phyloP scores from a whole-genome alignment of 2,113 vertebrate genomes.

The Ophthalmolycus amberensis region DNA sequence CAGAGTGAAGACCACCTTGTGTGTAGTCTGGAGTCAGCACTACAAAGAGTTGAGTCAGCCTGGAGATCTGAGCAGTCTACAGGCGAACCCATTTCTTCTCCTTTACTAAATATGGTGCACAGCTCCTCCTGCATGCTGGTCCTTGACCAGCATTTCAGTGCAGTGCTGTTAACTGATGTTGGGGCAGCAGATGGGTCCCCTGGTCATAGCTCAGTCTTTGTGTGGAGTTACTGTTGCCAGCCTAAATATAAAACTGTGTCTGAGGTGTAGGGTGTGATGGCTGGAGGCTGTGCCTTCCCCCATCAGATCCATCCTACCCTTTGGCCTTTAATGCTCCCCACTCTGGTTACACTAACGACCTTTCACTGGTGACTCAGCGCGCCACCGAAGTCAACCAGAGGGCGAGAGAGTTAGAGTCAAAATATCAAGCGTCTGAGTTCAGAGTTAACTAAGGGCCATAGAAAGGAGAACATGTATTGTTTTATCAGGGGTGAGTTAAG shows the following conservation, averaged over 20 bases:
- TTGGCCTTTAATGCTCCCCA: slow-evolving; percentile 85
- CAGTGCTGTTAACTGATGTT: background rate
- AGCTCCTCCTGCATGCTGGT: background rate
- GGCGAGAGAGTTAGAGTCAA: slow-evolving; percentile 49
- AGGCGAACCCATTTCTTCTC: slow-evolving; percentile 69
- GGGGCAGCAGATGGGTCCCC: slow-evolving; percentile 9
- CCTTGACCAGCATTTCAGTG: slow-evolving; percentile 11
- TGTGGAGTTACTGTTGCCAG: slow-evolving; percentile 48
- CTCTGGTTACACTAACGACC: slow-evolving; percentile 87
- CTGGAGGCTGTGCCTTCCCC: slow-evolving; percentile 44
- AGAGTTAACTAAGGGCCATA: slow-evolving; percentile 14
- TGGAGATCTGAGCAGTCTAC: slow-evolving; percentile 39
- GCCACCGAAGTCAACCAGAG: slow-evolving; percentile 60
- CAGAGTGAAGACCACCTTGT: background rate
- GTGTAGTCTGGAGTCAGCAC: slow-evolving; percentile 59
- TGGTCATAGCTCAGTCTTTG: slow-evolving; percentile 53
- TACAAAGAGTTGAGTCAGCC: slow-evolving; percentile 71
- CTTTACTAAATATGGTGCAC: slow-evolving; percentile 82
- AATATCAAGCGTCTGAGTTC: slow-evolving; percentile 73
- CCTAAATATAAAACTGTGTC: slow-evolving; percentile 61
- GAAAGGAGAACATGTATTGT: background rate
- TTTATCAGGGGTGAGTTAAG: background rate
- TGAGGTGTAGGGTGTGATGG: slow-evolving; percentile 7
- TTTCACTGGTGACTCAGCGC: slow-evolving; percentile 71
- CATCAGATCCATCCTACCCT: slow-evolving; percentile 37